Conservation (phyloP, 2,113 vertebrate species). For the Gallinago jamesoni region DNA sequence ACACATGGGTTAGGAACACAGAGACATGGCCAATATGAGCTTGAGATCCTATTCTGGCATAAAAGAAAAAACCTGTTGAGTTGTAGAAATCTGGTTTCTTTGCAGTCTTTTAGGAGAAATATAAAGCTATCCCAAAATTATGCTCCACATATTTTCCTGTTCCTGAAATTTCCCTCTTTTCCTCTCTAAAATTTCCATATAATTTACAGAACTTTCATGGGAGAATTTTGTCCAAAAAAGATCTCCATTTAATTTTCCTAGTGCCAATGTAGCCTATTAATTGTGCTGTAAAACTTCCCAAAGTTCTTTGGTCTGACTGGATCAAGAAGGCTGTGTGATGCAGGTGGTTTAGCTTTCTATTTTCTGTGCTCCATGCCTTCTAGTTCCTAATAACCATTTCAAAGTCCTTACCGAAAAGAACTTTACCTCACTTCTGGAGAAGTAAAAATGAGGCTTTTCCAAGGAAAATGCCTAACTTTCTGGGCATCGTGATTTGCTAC, state of each 20-base stretch:
- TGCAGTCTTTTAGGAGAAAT: not conserved
- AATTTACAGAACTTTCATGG: not conserved
- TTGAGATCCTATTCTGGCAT: not conserved
- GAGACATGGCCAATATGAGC: not conserved
- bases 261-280: not conserved
- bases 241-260: not conserved
- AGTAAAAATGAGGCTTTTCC: not conserved
- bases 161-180: not conserved
- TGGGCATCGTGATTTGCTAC: not conserved
- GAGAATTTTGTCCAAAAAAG: not conserved
- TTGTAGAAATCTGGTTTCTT: not conserved
- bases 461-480: not conserved
- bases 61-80: not conserved
- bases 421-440: not conserved
- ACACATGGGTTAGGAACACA: not conserved
- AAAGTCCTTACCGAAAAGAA: not conserved
- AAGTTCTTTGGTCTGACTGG: not conserved
- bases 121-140: not conserved
- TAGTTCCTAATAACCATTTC: not conserved
- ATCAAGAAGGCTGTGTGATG: not conserved
- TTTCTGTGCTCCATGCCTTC: not conserved
- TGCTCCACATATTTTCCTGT: rapidly evolving
- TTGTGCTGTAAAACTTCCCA: not conserved
- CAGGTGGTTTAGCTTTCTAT: not conserved
- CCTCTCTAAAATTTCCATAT: not conserved